Percentiles rank a stretch among this genome's conserved stretches.
These are phyloP conservation scores for Pseudotriccus pelzelni DNA, from an alignment of 2,797 vertebrate genomes.

Conservation along the genomic window DNA sequence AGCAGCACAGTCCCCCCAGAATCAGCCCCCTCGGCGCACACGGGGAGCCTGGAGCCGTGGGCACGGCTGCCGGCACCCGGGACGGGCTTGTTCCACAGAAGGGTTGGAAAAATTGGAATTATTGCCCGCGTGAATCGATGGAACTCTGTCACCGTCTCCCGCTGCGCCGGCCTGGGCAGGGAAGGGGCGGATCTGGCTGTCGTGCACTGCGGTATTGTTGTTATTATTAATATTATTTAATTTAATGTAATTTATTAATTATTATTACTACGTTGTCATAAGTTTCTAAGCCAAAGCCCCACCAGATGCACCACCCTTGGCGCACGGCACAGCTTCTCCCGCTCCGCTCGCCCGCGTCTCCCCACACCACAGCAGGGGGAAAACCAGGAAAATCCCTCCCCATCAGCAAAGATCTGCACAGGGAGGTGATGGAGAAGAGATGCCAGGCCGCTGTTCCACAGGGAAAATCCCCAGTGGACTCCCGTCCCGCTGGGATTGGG, in stretches of 20 bases:
- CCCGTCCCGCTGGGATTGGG: rapidly evolving
- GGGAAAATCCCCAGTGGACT: background rate
- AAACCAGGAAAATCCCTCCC: background rate
- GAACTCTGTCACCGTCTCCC: rapidly evolving
- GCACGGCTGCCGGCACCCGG: rapidly evolving
- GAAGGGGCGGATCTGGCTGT: rapidly evolving
- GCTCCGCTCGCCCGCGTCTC: rapidly evolving
- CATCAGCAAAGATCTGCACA: rapidly evolving
- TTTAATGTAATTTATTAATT: background rate
- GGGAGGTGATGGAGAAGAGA: too few species aligned
- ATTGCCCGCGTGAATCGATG: rapidly evolving
- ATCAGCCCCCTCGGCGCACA: rapidly evolving
- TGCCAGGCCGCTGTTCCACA: rapidly evolving
- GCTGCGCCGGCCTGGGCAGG: rapidly evolving
- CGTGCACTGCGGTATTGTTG: background rate
- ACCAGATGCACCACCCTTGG: rapidly evolving
- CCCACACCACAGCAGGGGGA: rapidly evolving
- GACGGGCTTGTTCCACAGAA: background rate
- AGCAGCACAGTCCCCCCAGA: background rate
- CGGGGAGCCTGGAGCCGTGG: background rate
- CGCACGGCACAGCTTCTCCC: background rate
- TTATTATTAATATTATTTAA: background rate
- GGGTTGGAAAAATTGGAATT: rapidly evolving
- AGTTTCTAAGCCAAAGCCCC: background rate
- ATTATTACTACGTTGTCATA: rapidly evolving